Conservation (phyloP, 2,888 invertebrate genomes). For the Deilephila porcellus region DNA sequence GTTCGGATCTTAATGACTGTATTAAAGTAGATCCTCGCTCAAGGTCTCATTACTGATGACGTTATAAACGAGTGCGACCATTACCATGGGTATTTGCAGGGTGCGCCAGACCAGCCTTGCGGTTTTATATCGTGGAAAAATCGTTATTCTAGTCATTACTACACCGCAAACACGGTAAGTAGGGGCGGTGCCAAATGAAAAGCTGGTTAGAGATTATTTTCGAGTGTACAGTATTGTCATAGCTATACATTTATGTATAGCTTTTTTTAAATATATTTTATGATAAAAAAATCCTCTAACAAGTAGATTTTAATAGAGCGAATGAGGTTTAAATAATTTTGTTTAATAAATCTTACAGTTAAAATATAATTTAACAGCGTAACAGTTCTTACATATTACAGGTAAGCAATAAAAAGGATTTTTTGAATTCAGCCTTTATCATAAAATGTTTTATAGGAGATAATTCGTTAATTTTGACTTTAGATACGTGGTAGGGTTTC, state of each 20-base stretch:
- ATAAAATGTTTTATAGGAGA: no score
- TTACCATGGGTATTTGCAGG: constrained; percentile 47
- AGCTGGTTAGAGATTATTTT: constrained; percentile 16
- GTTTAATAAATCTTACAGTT: no score
- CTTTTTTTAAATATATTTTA: not conserved
- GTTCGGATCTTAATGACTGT: not conserved
- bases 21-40: constrained; percentile 40
- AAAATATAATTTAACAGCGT: no score
- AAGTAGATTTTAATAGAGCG: no score
- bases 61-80: constrained; percentile 43
- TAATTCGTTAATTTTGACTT: no score
- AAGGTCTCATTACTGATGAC: constrained; percentile 59
- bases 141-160: constrained; percentile 50
- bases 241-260: no score
- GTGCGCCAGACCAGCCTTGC: constrained; percentile 64
- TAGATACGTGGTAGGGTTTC: no score
- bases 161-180: constrained; percentile 38
- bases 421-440: no score
- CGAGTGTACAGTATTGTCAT: not conserved
- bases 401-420: no score
- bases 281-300: no score
- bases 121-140: constrained; percentile 51
- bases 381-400: no score
- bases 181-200: constrained; percentile 15
- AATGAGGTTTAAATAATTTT: no score